Percentiles rank a stretch among this genome's conserved stretches.
These are phyloP conservation scores for Acrossocheilus wenchowensis DNA, from an alignment of 2,797 vertebrate species.

Conservation along the genomic window DNA sequence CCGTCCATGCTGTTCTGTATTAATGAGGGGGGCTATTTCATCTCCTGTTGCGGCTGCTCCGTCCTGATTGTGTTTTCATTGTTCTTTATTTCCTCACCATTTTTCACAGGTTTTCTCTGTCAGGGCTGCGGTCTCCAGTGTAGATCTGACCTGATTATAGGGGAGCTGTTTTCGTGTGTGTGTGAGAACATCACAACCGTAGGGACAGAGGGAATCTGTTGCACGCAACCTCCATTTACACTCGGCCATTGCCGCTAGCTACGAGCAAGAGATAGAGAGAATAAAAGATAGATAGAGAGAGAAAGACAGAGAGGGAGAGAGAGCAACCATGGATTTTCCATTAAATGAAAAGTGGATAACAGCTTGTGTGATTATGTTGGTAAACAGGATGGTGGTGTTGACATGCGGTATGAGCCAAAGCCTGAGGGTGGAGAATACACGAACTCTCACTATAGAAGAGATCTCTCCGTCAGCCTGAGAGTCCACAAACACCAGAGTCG, in stretches of 20 bases:
- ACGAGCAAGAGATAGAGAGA: conserved; percentile 33
- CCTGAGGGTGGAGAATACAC: conserved; percentile 51
- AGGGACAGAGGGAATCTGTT: conserved; percentile 41
- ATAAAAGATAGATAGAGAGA: conserved; percentile 21
- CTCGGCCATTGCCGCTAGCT: conserved; percentile 45
- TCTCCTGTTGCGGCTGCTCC: conserved; percentile 48
- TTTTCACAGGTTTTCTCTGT: conserved; percentile 64
- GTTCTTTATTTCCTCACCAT: conserved; percentile 63
- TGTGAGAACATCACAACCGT: conserved; percentile 30
- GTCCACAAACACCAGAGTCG: conserved; percentile 37
- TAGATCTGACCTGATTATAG: conserved; percentile 61
- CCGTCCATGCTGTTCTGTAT: conserved; percentile 51
- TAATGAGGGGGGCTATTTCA: conserved; percentile 58
- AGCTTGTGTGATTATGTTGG: conserved; percentile 62
- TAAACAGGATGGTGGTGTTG: conserved; percentile 61
- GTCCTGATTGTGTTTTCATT: conserved; percentile 60
- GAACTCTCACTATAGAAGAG: conserved; percentile 29
- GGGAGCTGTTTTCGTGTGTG: conserved; percentile 25
- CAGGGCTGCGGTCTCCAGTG: conserved; percentile 59
- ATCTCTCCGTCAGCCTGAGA: conserved; percentile 43
- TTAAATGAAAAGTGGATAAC: conserved; percentile 63
- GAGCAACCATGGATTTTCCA: conserved; percentile 49
- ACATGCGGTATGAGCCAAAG: conserved; percentile 49
- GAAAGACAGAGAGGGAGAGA: conserved; percentile 29
- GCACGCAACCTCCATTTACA: conserved; percentile 51